Evolutionary conservation across 2,888 invertebrate genomes (phyloP).

Genomic region (Monochamus alternatus): DNA sequence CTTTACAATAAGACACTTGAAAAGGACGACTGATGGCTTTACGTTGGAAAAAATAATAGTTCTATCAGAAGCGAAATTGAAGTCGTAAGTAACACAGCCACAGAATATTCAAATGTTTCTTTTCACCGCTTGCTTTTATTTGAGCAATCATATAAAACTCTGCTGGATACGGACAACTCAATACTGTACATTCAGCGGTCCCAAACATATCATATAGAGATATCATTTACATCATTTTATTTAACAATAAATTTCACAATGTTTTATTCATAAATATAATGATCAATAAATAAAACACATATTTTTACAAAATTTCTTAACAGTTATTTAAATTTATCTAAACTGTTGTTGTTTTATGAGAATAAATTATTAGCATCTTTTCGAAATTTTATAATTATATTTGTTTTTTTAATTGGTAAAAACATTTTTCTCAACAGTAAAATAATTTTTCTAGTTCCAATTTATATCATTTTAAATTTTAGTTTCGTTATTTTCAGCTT

Average conservation of each 20-base stretch:
- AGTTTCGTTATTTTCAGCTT: too few species aligned
- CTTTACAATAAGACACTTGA: background rate
- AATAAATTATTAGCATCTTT: too few species aligned
- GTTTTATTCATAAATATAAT: background rate
- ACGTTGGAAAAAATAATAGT: background rate
- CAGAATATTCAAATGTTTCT: slow-evolving; percentile 47
- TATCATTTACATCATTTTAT: background rate
- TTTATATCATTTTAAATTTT: too few species aligned
- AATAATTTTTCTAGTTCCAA: too few species aligned
- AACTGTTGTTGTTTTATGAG: too few species aligned
- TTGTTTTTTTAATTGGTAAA: too few species aligned
- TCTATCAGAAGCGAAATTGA: slow-evolving; percentile 26
- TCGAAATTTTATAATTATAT: too few species aligned
- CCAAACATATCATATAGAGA: slow-evolving; percentile 9
- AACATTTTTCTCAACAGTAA: too few species aligned
- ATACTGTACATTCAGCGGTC: slow-evolving; percentile 44
- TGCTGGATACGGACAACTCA: slow-evolving; percentile 46
- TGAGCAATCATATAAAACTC: slow-evolving; percentile 49
- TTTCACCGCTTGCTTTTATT: slow-evolving; percentile 49
- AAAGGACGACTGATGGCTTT: background rate
- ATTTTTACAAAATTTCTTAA: too few species aligned
- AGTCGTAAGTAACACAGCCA: slow-evolving; percentile 43
- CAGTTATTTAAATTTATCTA: too few species aligned
- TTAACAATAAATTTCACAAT: background rate
- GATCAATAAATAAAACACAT: too few species aligned